A percentile compares a stretch with the other conserved stretches of the same genome.
Conservation (phyloP, 1,140 invertebrate genomes). For the Uloborus diversus region DNA sequence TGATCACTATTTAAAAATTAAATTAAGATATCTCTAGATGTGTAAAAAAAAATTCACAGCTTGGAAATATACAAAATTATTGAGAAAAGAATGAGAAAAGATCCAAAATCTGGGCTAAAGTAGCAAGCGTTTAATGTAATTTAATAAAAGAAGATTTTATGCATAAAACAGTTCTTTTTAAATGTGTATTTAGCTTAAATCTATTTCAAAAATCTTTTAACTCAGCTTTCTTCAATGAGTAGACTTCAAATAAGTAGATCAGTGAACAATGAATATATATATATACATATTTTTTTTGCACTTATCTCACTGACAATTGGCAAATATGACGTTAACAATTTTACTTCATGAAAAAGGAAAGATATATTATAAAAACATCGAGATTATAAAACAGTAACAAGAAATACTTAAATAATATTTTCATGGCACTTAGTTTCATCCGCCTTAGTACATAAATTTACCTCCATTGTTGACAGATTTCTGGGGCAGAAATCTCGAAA, state of each 20-base stretch:
- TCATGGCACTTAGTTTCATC: no score
- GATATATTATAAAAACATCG: no score
- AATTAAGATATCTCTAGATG: no score
- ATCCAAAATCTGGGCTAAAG: no score
- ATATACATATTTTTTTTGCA: not conserved
- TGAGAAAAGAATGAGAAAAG: no score
- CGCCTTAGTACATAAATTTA: no score
- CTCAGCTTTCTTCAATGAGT: not conserved
- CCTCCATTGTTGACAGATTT: slow-evolving; percentile 28
- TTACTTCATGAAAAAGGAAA: no score
- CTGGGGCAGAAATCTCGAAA: slow-evolving; percentile 25
- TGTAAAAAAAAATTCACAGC: no score
- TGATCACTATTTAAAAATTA: no score
- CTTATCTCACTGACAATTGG: not conserved
- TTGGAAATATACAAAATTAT: no score
- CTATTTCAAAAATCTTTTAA: not conserved
- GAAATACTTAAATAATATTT: no score
- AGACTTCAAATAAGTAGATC: not conserved
- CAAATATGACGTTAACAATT: not conserved
- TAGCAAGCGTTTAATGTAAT: not conserved
- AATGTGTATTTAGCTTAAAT: not conserved
- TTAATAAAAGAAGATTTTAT: not conserved
- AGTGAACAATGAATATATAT: not conserved
- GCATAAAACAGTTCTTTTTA: not conserved
- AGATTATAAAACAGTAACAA: no score